Conservation (phyloP, 2,113 vertebrate genomes). For the Pelvicachromis taeniatus region DNA sequence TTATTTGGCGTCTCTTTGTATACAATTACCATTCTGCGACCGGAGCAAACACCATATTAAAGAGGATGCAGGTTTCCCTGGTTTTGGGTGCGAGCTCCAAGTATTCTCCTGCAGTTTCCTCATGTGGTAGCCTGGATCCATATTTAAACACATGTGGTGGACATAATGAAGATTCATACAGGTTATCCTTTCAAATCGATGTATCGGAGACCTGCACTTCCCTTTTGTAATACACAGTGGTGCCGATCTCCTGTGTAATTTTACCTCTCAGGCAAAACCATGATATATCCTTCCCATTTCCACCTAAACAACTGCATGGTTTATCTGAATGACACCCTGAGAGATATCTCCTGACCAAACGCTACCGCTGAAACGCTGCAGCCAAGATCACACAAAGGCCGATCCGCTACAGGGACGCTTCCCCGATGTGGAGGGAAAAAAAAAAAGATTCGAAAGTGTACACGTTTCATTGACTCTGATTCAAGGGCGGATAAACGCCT, state of each 20-base stretch:
- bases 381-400: conserved; percentile 7
- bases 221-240: conserved; percentile 32
- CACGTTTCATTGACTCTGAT: conserved; percentile 32
- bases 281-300: conserved; percentile 34
- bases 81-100: conserved; percentile 22
- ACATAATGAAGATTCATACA: conserved; percentile 52
- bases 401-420: neutral
- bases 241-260: conserved; percentile 56
- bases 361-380: conserved; percentile 17
- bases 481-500: neutral
- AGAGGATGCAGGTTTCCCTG: conserved; percentile 50
- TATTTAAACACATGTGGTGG: conserved; percentile 52
- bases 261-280: conserved; percentile 41
- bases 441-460: conserved; percentile 46
- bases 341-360: conserved; percentile 48
- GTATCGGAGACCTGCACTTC: conserved; percentile 38
- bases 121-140: conserved; percentile 12
- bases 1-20: conserved; percentile 41
- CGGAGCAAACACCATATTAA: conserved; percentile 34
- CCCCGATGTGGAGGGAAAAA: neutral
- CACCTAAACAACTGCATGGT: conserved; percentile 49
- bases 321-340: conserved; percentile 52
- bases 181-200: conserved; percentile 45
- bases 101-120: conserved; percentile 12
- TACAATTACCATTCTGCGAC: conserved; percentile 39